Base-by-base conservation (phyloP, 1,140 invertebrate species). In the Meteorus sp. region DNA sequence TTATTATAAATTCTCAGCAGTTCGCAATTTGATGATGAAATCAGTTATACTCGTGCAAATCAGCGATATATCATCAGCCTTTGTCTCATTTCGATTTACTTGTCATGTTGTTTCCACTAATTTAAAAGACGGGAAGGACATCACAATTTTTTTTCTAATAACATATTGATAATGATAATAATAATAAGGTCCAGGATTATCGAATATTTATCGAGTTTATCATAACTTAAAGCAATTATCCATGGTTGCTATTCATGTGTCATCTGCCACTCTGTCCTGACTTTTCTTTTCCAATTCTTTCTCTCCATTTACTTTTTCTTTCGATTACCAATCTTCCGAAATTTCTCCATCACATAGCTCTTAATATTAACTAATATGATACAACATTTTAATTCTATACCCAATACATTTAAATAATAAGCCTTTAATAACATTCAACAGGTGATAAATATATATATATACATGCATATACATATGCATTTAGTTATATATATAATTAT, bases 41-140 rank as follows among this genome's bases (percentile, higher is more conserved):
- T 44, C 56, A 50, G 35, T 65, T 56, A 65, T 56, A 61, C 68
- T 69, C n/a, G n/a, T n/a, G n/a, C n/a, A n/a, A 29, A 29, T 29
- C 27, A 8, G 35, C 35, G 8, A n/a, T n/a, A 39, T 3, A 19
- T 52, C 29, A 63, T 73, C 72, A 74, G 72, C 72, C 72, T 72
- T 74, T 72, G 67, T 73, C 71, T 73, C 71, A 74, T 72, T 70
- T 69, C 71, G 58, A 66, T 67, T n/a, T 66, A 71, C 68, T 63
- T 71, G 70, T 73, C 71, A 51, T 27, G 35, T 53, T 52, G 43
- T 23, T 37, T 15, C 2, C 37, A 39, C 22, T 45, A 51, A 25
- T 22, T 37, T 29, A 27, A 8, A 48, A 33, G n/a, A 20, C 31
- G 48, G 35, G n/a, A n/a, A n/a, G n/a, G 6, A 50, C 47, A 48